Percentiles rank a stretch among this genome's conserved stretches.
These are phyloP conservation scores for Arremon aurantiirostris DNA, from an alignment of 2,797 vertebrate genomes.

Conservation along the genomic window DNA sequence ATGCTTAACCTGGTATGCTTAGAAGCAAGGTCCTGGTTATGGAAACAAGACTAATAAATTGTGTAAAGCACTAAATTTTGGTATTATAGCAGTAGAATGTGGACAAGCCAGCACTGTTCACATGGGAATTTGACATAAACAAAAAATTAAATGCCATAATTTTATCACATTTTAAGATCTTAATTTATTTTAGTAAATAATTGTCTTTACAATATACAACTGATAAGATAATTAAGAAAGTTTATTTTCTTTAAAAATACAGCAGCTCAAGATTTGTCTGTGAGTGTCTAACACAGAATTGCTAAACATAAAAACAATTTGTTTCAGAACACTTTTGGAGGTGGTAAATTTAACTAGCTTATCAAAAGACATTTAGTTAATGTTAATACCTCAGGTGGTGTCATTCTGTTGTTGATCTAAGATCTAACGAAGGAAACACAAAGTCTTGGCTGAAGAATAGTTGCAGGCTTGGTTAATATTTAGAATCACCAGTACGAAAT, in stretches of 20 bases:
- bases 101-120: not conserved
- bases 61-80: not conserved
- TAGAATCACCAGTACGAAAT: not conserved
- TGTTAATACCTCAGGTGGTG: not conserved
- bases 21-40: not conserved
- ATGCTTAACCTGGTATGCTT: not conserved
- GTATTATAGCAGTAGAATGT: not conserved
- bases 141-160: not conserved
- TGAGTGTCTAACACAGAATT: not conserved
- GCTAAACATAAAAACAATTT: not conserved
- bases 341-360: not conserved
- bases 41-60: not conserved
- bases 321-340: not conserved
- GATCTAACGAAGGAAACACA: not conserved
- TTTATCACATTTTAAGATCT: not conserved
- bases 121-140: not conserved
- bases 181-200: not conserved
- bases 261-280: rapidly evolving
- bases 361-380: not conserved
- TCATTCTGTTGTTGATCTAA: not conserved
- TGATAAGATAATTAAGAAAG: not conserved
- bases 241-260: not conserved
- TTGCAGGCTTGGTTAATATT: not conserved
- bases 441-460: not conserved
- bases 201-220: not conserved